Evolutionary conservation across 2,888 invertebrate genomes (phyloP).

Genomic region (Polietes domitor): DNA sequence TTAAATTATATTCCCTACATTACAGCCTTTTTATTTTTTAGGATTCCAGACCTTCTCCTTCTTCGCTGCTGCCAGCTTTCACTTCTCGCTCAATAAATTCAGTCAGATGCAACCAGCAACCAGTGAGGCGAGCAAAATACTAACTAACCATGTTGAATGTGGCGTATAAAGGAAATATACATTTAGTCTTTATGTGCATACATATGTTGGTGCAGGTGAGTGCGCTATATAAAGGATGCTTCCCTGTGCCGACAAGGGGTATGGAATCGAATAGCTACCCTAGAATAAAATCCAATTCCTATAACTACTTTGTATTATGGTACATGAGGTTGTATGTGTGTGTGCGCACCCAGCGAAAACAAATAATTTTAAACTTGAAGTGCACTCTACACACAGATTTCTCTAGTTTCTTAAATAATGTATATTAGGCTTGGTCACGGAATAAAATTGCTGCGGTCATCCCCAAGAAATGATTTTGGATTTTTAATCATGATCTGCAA

Average conservation of each 20-base stretch:
- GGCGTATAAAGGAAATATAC: constrained; percentile 9
- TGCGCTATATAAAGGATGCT: constrained; percentile 23
- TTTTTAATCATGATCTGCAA: too few species aligned
- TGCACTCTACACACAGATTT: too few species aligned
- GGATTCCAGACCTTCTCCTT: background rate
- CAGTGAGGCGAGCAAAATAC: constrained; percentile 60
- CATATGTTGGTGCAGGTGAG: background rate
- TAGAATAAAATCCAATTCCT: constrained; percentile 29
- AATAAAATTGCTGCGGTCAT: too few species aligned
- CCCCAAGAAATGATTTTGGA: too few species aligned
- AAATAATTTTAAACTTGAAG: too few species aligned
- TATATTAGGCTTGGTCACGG: too few species aligned
- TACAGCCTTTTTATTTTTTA: background rate
- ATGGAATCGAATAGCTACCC: background rate
- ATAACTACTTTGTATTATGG: constrained; percentile 1
- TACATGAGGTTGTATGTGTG: background rate
- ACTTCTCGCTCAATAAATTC: background rate
- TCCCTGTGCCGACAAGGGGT: background rate
- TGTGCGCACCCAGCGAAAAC: too few species aligned
- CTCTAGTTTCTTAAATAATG: too few species aligned
- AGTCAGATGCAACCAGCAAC: constrained; percentile 50
- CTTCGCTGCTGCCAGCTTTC: background rate
- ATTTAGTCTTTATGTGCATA: background rate
- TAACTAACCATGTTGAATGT: constrained; percentile 58
- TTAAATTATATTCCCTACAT: constrained; percentile 7